Conservation (phyloP, 1,140 invertebrate genomes). For the Littorina saxatilis region DNA sequence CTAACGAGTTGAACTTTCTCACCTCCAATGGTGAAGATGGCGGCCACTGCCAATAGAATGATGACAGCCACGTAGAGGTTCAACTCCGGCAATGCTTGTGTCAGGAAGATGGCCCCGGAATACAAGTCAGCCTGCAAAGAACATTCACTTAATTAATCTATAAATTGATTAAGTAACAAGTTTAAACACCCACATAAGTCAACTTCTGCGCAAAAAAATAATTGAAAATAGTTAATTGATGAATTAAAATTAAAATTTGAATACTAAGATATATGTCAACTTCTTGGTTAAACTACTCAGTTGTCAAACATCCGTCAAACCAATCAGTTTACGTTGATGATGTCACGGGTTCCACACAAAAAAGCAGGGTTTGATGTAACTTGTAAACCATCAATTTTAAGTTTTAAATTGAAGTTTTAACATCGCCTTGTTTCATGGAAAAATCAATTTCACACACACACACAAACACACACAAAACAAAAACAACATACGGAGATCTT, state of each 20-base stretch:
- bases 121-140: constrained; percentile 77
- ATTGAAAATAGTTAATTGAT: too few species aligned
- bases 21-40: constrained; percentile 77
- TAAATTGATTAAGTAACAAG: not conserved
- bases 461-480: too few species aligned
- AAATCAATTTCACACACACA: too few species aligned
- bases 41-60: constrained; percentile 70
- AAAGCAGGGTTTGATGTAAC: too few species aligned
- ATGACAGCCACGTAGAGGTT: constrained; percentile 76
- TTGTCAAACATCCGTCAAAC: not conserved
- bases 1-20: constrained; percentile 54
- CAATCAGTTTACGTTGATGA: too few species aligned
- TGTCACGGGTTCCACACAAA: too few species aligned
- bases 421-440: too few species aligned
- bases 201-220: not conserved
- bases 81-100: constrained; percentile 63
- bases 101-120: constrained; percentile 51
- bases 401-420: too few species aligned
- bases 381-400: too few species aligned
- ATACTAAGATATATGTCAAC: too few species aligned
- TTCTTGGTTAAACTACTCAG: not conserved
- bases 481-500: constrained; percentile 81
- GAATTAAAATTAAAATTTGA: too few species aligned
- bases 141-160: not conserved
- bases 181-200: not conserved